phyloP scores from a whole-genome alignment of 2,797 vertebrate species.

The Gobionotothen gibberifrons region DNA sequence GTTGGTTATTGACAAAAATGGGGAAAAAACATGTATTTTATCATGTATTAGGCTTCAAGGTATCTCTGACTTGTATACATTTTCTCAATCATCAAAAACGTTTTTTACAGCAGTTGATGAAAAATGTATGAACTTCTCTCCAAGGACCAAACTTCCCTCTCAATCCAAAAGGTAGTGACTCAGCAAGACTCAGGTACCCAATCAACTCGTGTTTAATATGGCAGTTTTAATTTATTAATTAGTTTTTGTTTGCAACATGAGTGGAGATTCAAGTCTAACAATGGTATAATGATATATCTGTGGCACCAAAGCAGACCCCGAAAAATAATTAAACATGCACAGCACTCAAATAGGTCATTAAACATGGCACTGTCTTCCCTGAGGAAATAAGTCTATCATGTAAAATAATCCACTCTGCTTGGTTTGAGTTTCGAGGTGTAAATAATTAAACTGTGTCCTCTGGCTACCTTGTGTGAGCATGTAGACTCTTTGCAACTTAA shows the following conservation, averaged over 20 bases:
- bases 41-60: constrained; percentile 3
- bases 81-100: constrained; percentile 80
- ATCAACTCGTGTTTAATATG: constrained; percentile 16
- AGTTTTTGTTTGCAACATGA: constrained; percentile 11
- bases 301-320: constrained; percentile 29
- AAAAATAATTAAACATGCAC: constrained; percentile 2
- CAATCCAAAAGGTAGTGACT: constrained; percentile 40
- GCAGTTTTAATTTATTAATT: constrained; percentile 48
- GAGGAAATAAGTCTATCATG: constrained; percentile 32
- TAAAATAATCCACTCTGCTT: constrained; percentile 49
- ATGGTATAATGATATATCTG: constrained; percentile 15
- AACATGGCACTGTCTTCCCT: constrained; percentile 41
- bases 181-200: constrained; percentile 24
- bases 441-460: constrained; percentile 69
- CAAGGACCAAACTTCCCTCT: constrained; percentile 34
- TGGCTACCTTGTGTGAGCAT: constrained; percentile 1
- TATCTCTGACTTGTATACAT: constrained; percentile 57
- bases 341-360: constrained; percentile 25
- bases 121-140: constrained; percentile 78
- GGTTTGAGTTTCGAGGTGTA: constrained; percentile 60
- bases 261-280: constrained; percentile 3
- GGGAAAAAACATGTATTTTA: background rate
- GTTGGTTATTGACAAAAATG: background rate
- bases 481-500: constrained; percentile 3
- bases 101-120: constrained; percentile 66